phyloP scores from a whole-genome alignment of 2,113 vertebrate species.

The Podarcis muralis region DNA sequence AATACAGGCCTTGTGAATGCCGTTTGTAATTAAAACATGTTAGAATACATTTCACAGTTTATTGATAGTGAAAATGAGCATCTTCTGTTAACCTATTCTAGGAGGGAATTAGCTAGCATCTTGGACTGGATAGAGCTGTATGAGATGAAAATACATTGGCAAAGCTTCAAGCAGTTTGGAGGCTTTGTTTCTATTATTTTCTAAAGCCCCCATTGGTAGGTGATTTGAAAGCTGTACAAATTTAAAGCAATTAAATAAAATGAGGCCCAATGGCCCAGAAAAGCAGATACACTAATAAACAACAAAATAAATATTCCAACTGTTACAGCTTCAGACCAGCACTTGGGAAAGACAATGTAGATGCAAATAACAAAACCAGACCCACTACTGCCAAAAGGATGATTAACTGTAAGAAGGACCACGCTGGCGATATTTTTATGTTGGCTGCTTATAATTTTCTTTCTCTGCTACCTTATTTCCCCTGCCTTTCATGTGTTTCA shows the following conservation, averaged over 20 bases:
- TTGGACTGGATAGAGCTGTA: background rate
- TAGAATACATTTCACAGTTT: slow-evolving; percentile 42
- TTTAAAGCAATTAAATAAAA: slow-evolving; percentile 44
- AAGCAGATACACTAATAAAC: slow-evolving; percentile 21
- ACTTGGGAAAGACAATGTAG: background rate
- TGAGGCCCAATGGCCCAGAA: slow-evolving; percentile 27
- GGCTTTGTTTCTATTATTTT: slow-evolving; percentile 34
- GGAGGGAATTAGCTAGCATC: slow-evolving; percentile 11
- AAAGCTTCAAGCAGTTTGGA: slow-evolving; percentile 7
- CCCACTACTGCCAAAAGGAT: background rate
- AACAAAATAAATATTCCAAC: slow-evolving; percentile 19
- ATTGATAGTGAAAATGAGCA: slow-evolving; percentile 38
- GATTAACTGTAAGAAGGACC: background rate
- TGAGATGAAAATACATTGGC: slow-evolving; percentile 20
- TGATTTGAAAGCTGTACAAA: slow-evolving; percentile 32
- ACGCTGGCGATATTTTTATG: background rate
- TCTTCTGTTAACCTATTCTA: slow-evolving; percentile 22
- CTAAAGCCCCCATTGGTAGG: slow-evolving; percentile 22
- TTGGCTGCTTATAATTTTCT: background rate
- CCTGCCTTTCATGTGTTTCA: background rate
- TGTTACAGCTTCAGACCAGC: slow-evolving; percentile 7
- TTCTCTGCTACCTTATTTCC: background rate
- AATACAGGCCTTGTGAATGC: background rate
- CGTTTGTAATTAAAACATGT: slow-evolving; percentile 34
- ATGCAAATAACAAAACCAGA: background rate